Base-by-base conservation (phyloP, 2,797 vertebrate genomes). In the Limosa lapponica region DNA sequence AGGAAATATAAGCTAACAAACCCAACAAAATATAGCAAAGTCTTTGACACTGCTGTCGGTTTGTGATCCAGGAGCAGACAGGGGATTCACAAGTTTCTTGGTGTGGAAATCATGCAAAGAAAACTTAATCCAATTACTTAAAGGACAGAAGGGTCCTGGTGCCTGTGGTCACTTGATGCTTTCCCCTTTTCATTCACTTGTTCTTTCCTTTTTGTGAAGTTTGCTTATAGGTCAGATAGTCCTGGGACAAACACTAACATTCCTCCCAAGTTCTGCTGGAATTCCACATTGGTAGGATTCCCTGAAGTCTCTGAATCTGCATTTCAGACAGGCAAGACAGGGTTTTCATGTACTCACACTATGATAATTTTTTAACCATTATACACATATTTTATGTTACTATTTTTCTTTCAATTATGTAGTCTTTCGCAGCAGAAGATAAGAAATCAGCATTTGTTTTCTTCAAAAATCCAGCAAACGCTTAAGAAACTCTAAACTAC, bases 371-470 rank as follows among this genome's bases (percentile, higher is more conserved):
- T 82, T 30, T 2, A 83, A 48, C 3, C 2, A 4, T 49, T 64
- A 16, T 18, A 52, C 8, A 25, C 0, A 0, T 34, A 30, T 58
- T 67, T 67, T 39, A 44, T 22, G 4, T 6, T 22, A 17, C 10
- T 46, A 11, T 36, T 64, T 74, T 71, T 30, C 10, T 82, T 69
- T 79, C 3, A 52, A 75, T 75, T 65, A n/a, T 16, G 3, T 41
- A 48, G 7, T 34, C 4, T 44, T 24, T 72, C 16, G 1, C 22
- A 85, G 52, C 25, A 79, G 30, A 91, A 61, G 6, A 44, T 13
- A 84, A 67, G 5, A 10, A 79, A 49, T 49, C 15, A 20, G 1
- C 3, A 23, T 71, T 44, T 54, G 6, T 48, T 46, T 80, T 55
- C n/a, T 66, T 71, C 22, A 61, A 66, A 88, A 51, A 55, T 25